Percentiles rank a stretch among this genome's conserved stretches.
Evolutionary conservation across 2,797 vertebrate genomes (phyloP).

Genomic region (Dendrocincla tyrannina): DNA sequence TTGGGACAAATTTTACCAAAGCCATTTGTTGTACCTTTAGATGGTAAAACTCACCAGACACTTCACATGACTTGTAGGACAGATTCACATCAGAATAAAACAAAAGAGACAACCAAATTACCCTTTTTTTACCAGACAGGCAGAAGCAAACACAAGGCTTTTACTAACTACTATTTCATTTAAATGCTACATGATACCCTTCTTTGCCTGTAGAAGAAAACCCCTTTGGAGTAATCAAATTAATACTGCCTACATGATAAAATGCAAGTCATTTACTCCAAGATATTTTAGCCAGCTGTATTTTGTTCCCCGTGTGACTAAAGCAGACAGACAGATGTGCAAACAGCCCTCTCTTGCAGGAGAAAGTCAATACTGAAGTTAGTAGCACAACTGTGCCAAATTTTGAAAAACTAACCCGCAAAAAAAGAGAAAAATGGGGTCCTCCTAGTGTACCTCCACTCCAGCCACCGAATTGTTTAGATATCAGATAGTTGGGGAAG

Average conservation of each 20-base stretch:
- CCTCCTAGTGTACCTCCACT: background rate
- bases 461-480: background rate
- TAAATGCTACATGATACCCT: background rate
- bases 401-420: background rate
- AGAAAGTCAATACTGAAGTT: background rate
- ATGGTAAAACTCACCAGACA: background rate
- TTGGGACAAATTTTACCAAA: background rate
- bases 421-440: background rate
- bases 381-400: accelerated
- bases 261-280: background rate
- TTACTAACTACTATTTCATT: conserved; percentile 30
- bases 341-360: background rate
- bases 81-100: background rate
- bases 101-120: background rate
- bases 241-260: background rate
- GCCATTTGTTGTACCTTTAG: background rate
- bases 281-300: background rate
- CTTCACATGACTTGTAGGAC: background rate
- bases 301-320: background rate
- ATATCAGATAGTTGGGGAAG: background rate
- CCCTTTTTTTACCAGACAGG: background rate
- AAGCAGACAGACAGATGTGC: background rate
- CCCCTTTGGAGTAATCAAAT: background rate
- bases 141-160: conserved; percentile 32
- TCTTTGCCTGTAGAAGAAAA: background rate